Evolutionary conservation across 2,113 vertebrate species (phyloP).

Genomic region (Cisticola juncidis): DNA sequence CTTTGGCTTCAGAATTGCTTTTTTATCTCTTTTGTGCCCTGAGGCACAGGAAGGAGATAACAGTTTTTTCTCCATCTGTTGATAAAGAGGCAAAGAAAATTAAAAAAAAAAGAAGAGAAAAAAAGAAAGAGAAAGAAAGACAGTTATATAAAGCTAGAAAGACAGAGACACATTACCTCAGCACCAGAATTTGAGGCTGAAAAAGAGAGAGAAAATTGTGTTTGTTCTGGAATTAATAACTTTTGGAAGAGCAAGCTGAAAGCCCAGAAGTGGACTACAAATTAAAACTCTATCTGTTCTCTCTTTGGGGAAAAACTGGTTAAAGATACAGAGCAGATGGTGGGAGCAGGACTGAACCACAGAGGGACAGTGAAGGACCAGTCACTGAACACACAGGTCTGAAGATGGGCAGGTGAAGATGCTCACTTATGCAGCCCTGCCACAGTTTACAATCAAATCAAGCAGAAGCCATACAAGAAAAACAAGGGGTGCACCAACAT

Average conservation of each 20-base stretch:
- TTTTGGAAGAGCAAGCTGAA: background rate
- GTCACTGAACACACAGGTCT: background rate
- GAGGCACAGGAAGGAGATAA: slow-evolving; percentile 1
- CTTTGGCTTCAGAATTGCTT: slow-evolving; percentile 14
- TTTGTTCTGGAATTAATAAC: background rate
- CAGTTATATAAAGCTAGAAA: background rate
- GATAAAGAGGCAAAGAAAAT: background rate
- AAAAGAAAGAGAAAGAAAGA: background rate
- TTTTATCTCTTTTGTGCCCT: background rate
- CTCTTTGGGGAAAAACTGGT: background rate
- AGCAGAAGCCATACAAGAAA: background rate
- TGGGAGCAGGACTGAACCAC: background rate
- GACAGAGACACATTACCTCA: background rate
- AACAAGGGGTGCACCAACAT: background rate
- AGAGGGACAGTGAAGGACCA: background rate
- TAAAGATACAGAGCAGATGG: background rate
- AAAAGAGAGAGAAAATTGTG: background rate
- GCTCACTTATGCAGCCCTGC: background rate
- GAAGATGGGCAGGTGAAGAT: background rate
- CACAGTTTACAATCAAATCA: background rate
- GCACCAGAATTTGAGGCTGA: background rate
- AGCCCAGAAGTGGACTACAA: background rate
- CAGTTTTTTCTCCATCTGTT: background rate
- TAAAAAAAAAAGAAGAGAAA: background rate
- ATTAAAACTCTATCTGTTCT: background rate